These are phyloP conservation scores for Columba guinea DNA, from an alignment of 2,797 vertebrate species.

Conservation along the genomic window DNA sequence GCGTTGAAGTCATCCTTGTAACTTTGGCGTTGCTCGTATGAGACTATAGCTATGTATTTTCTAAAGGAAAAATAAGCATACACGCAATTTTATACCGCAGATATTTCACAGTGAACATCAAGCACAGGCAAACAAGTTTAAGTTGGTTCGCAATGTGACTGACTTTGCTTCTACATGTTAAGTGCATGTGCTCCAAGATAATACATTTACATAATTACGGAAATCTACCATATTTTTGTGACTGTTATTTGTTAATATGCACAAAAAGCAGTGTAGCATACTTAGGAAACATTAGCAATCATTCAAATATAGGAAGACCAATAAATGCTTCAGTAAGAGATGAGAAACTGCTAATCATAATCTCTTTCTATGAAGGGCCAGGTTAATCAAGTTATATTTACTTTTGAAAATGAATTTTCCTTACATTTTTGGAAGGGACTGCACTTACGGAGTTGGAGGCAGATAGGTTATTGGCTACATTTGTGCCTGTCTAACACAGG, in stretches of 20 bases:
- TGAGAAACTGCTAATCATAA: background rate
- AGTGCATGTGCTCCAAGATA: background rate
- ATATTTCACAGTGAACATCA: background rate
- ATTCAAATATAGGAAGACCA: background rate
- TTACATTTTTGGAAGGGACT: background rate
- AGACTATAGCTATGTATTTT: slow-evolving; percentile 85
- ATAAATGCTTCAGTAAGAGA: background rate
- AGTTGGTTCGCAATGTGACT: fast-evolving
- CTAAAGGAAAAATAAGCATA: slow-evolving; percentile 67
- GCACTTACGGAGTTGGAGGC: background rate
- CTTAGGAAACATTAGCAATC: background rate
- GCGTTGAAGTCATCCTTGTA: slow-evolving; percentile 92
- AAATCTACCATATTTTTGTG: background rate
- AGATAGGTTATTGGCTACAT: background rate
- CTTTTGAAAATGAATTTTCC: background rate
- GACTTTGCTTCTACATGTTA: background rate
- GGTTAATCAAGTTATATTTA: background rate
- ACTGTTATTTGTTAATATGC: background rate
- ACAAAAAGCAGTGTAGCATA: background rate
- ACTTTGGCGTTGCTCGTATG: slow-evolving; percentile 85
- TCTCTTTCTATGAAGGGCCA: no score
- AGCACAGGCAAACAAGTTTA: background rate
- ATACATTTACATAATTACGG: fast-evolving
- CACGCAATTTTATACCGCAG: background rate
- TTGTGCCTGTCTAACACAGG: background rate